phyloP scores from a whole-genome alignment of 2,797 vertebrate genomes.

The Cacajao melanocephalus region DNA sequence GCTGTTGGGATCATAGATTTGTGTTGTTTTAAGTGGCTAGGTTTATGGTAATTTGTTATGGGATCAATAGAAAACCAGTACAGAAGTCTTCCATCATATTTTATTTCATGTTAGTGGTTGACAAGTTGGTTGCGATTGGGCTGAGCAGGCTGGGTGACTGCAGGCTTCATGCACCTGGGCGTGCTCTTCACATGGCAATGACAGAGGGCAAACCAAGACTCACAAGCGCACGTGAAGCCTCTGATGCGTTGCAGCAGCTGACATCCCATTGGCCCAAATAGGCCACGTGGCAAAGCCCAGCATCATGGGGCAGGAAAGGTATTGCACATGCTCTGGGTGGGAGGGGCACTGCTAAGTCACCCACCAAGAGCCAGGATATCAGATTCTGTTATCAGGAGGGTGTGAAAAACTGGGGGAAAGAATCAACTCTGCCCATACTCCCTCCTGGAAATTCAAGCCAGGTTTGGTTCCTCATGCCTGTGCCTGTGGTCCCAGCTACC shows the following conservation, averaged over 20 bases:
- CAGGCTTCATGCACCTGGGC: rapidly evolving
- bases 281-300: not conserved
- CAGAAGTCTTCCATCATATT: rapidly evolving
- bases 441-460: not conserved
- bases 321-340: rapidly evolving
- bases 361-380: not conserved
- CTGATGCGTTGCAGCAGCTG: too few relatives aligned
- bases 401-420: not conserved
- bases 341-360: not conserved
- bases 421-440: rapidly evolving
- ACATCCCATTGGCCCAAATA: not conserved
- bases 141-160: not conserved
- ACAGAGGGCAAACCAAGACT: not conserved
- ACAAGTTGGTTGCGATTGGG: not conserved
- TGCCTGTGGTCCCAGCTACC: not conserved
- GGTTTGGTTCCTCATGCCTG: not conserved
- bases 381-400: not conserved
- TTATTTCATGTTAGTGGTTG: not conserved
- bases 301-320: rapidly evolving
- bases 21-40: not conserved
- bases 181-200: not conserved
- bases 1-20: rapidly evolving
- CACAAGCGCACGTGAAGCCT: not conserved
- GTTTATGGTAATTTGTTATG: not conserved
- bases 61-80: rapidly evolving